Conservation (phyloP, 2,888 invertebrate genomes). For the Luperina nickerlii region DNA sequence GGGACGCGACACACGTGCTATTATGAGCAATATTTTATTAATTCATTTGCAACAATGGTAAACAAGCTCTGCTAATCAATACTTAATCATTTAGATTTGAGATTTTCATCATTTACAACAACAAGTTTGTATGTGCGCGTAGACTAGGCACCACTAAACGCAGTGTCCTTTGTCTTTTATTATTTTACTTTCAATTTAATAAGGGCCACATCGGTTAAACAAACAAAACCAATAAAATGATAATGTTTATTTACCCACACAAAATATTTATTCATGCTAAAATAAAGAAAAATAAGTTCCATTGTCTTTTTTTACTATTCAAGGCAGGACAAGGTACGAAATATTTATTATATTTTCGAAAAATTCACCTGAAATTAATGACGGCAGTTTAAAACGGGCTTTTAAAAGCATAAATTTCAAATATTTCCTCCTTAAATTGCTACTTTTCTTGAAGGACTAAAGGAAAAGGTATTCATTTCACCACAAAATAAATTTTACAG, state of each 20-base stretch:
- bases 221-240: slow-evolving; percentile 27
- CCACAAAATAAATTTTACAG: slow-evolving; percentile 52
- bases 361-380: slow-evolving; percentile 50
- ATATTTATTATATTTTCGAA: slow-evolving; percentile 43
- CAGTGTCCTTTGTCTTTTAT: slow-evolving; percentile 34
- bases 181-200: slow-evolving; percentile 29
- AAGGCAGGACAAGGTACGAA: slow-evolving; percentile 25
- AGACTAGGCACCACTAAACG: slow-evolving; percentile 15
- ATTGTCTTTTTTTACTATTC: slow-evolving; percentile 43
- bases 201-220: slow-evolving; percentile 23
- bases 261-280: slow-evolving; percentile 30
- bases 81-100: slow-evolving; percentile 13
- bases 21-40: slow-evolving; percentile 19
- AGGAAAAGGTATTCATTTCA: slow-evolving; percentile 42
- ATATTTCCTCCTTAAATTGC: slow-evolving; percentile 48
- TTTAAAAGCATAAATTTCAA: slow-evolving; percentile 40
- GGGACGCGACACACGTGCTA: slow-evolving; percentile 21
- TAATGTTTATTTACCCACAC: slow-evolving; percentile 39
- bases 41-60: slow-evolving; percentile 18
- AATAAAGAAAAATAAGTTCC: slow-evolving; percentile 44
- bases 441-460: slow-evolving; percentile 51
- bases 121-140: neutral
- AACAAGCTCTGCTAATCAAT: slow-evolving; percentile 20
- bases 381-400: slow-evolving; percentile 22
- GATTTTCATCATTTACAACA: slow-evolving; percentile 23